Evolutionary conservation across 2,113 vertebrate genomes (phyloP).

Genomic region (Ceyx margarethae): DNA sequence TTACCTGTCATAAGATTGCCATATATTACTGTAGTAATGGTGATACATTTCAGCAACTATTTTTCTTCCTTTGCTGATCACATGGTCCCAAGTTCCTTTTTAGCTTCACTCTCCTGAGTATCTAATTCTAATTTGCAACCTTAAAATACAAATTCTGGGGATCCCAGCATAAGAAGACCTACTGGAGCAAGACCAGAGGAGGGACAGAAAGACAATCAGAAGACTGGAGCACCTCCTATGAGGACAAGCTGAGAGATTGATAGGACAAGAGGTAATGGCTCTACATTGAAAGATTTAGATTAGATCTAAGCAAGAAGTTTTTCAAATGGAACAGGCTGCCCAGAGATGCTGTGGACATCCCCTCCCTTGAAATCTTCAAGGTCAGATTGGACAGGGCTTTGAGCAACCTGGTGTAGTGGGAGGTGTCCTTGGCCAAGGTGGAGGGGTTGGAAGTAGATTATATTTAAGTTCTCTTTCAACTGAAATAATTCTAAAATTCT

Average conservation of each 20-base stretch:
- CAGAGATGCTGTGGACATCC: not conserved
- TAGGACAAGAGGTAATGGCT: not conserved
- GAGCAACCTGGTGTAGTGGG: not conserved
- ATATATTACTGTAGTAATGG: constrained; percentile 15
- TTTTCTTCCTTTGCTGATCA: constrained; percentile 37
- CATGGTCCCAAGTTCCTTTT: not conserved
- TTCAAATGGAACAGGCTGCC: not conserved
- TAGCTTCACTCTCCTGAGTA: not conserved
- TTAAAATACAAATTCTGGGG: constrained; percentile 41
- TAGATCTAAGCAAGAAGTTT: not conserved
- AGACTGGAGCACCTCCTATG: not conserved
- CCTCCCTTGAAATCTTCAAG: not conserved
- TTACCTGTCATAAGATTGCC: constrained; percentile 33
- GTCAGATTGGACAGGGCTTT: not conserved
- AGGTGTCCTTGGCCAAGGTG: not conserved
- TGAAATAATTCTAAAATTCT: not conserved
- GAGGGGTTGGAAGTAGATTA: not conserved
- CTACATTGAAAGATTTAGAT: not conserved
- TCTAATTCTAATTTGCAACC: constrained; percentile 44
- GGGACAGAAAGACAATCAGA: not conserved
- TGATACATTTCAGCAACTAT: constrained; percentile 18
- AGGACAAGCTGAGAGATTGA: not conserved
- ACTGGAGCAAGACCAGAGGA: not conserved
- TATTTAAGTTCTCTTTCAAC: not conserved
- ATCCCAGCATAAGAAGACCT: not conserved